phyloP scores from a whole-genome alignment of 2,113 vertebrate species.

The Apaloderma vittatum region DNA sequence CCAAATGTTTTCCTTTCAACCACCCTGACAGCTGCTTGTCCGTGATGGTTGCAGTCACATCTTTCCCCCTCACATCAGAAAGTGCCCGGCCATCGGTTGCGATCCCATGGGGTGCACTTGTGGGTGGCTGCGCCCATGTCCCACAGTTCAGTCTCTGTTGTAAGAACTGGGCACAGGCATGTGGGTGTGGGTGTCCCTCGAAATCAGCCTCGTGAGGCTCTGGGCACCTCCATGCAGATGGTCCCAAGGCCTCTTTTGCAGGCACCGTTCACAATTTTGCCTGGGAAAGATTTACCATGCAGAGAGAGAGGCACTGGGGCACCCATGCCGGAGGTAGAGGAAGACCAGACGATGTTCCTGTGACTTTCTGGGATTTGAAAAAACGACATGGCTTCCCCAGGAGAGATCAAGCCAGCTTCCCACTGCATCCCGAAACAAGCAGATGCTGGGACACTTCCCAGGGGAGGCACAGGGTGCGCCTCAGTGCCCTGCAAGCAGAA shows the following conservation, averaged over 20 bases:
- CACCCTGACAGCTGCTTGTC: not conserved
- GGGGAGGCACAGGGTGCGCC: fast-evolving
- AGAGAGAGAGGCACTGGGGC: fast-evolving
- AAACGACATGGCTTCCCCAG: fast-evolving
- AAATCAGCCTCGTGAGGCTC: not conserved
- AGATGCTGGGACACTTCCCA: not conserved
- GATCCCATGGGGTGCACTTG: fast-evolving
- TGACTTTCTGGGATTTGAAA: not conserved
- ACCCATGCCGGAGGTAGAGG: not conserved
- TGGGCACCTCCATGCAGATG: not conserved
- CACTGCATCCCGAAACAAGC: fast-evolving
- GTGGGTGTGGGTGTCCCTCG: fast-evolving
- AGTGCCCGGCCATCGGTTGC: not conserved
- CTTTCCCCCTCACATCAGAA: not conserved
- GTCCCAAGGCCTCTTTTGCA: not conserved
- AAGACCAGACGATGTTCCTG: fast-evolving
- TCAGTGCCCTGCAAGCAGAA: not conserved
- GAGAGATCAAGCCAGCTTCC: not conserved
- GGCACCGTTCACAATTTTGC: not conserved
- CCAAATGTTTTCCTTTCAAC: not conserved
- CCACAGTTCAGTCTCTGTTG: fast-evolving
- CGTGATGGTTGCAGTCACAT: fast-evolving
- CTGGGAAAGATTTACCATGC: not conserved
- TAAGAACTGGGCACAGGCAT: fast-evolving
- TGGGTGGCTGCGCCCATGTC: fast-evolving